Evolutionary conservation across 2,797 vertebrate species (phyloP).

Genomic region (Bovichtus diacanthus): DNA sequence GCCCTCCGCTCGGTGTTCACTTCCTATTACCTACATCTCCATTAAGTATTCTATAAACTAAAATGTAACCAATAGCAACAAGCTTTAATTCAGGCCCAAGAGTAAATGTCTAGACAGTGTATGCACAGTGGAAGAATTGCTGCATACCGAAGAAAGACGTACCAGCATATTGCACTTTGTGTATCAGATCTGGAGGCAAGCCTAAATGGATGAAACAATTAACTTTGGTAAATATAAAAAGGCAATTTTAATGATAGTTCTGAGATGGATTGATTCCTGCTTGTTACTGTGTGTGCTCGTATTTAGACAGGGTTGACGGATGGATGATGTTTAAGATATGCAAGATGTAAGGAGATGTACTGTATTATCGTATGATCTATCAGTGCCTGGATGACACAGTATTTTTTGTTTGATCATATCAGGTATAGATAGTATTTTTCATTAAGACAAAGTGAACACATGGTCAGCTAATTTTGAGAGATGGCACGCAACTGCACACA

Average conservation of each 20-base stretch:
- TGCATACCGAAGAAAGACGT: background rate
- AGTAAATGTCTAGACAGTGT: constrained; percentile 10
- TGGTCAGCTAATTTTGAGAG: background rate
- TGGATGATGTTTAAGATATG: constrained; percentile 9
- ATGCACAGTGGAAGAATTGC: background rate
- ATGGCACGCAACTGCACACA: background rate
- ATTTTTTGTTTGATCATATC: constrained; percentile 21
- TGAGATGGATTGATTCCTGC: background rate
- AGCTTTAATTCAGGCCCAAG: constrained; percentile 5
- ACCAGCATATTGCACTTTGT: background rate
- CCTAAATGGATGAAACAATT: background rate
- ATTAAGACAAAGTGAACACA: constrained; percentile 22
- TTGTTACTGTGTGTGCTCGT: background rate
- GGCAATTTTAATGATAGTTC: constrained; percentile 1
- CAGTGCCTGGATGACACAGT: constrained; percentile 20
- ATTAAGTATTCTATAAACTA: constrained; percentile 3
- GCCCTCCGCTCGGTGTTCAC: constrained; percentile 31
- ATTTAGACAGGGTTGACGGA: background rate
- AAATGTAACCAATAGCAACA: constrained; percentile 23
- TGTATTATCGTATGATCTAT: constrained; percentile 16
- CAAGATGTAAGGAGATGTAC: background rate
- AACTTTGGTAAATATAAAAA: constrained; percentile 1
- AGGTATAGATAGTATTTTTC: constrained; percentile 7
- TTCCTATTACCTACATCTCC: constrained; percentile 20
- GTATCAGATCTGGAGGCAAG: background rate